Percentiles rank a stretch among this genome's conserved stretches.
These are phyloP conservation scores for Bombus confusus DNA, from an alignment of 1,140 invertebrate species.

Conservation along the genomic window DNA sequence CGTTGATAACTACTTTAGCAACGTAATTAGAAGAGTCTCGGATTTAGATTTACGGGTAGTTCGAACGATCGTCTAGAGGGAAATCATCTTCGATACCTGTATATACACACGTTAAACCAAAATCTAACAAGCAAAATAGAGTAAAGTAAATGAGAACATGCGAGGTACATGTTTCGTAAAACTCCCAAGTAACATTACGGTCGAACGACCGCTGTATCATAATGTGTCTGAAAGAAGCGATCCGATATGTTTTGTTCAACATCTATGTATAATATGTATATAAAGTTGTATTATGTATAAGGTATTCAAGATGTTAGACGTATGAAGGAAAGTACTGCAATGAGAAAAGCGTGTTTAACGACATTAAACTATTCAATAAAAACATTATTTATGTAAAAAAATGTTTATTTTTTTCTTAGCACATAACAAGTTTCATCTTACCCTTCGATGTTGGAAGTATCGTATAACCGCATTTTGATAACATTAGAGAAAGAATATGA, in stretches of 20 bases:
- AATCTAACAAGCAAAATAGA: background rate
- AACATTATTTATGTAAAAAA: conserved; percentile 74
- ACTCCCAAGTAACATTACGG: background rate
- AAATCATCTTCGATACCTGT: background rate
- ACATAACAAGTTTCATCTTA: conserved; percentile 7
- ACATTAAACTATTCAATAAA: conserved; percentile 70
- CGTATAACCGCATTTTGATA: conserved; percentile 16
- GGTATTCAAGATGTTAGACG: conserved; percentile 44
- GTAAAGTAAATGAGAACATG: background rate
- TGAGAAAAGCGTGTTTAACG: conserved; percentile 52
- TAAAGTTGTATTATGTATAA: conserved; percentile 72
- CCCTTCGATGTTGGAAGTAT: background rate
- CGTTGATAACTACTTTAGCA: conserved; percentile 3
- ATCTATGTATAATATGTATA: conserved; percentile 72
- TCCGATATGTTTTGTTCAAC: conserved; percentile 42
- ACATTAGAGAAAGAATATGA: conserved; percentile 21
- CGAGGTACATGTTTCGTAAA: background rate
- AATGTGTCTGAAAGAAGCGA: conserved; percentile 13
- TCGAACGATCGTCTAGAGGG: background rate
- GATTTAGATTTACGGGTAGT: conserved; percentile 5
- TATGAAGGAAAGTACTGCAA: conserved; percentile 46
- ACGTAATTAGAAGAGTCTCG: background rate
- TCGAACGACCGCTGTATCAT: conserved; percentile 18
- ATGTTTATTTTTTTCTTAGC: conserved; percentile 50
- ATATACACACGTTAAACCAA: background rate